phyloP scores from a whole-genome alignment of 2,888 invertebrate species.

The Micoletzkya japonica region DNA sequence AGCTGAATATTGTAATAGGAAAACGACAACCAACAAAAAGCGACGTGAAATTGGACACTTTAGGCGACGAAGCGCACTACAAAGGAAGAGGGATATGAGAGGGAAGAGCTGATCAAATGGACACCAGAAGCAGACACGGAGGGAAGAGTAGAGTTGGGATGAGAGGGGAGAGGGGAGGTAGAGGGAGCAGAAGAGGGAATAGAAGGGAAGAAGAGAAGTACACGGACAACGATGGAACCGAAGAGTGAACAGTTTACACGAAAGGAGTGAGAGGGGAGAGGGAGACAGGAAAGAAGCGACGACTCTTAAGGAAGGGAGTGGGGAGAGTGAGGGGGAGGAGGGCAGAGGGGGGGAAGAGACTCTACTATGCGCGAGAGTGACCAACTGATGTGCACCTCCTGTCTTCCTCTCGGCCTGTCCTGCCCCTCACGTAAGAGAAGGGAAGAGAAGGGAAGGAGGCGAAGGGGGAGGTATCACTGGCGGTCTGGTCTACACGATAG shows the following conservation, averaged over 20 bases:
- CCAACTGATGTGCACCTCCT: too few species aligned
- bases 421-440: too few species aligned
- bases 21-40: background rate
- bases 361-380: too few species aligned
- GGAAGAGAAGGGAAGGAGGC: constrained; percentile 8
- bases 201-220: background rate
- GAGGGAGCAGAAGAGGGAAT: constrained; percentile 2
- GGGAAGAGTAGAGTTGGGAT: constrained; percentile 9
- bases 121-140: constrained; percentile 2
- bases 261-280: constrained; percentile 2
- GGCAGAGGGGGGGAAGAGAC: constrained; percentile 19
- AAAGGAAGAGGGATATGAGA: constrained; percentile 14
- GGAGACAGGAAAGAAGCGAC: background rate
- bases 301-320: background rate
- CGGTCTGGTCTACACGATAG: background rate
- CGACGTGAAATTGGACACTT: too few species aligned
- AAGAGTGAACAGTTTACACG: constrained; percentile 13
- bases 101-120: constrained; percentile 24
- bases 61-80: background rate
- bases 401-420: too few species aligned
- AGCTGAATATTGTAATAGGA: background rate
- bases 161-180: background rate
- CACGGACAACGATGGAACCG: constrained; percentile 6
- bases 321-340: too few species aligned
- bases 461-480: background rate